Base-by-base conservation (phyloP, 92 coral and sea anemone species). In the Zoanthus solanderi region DNA sequence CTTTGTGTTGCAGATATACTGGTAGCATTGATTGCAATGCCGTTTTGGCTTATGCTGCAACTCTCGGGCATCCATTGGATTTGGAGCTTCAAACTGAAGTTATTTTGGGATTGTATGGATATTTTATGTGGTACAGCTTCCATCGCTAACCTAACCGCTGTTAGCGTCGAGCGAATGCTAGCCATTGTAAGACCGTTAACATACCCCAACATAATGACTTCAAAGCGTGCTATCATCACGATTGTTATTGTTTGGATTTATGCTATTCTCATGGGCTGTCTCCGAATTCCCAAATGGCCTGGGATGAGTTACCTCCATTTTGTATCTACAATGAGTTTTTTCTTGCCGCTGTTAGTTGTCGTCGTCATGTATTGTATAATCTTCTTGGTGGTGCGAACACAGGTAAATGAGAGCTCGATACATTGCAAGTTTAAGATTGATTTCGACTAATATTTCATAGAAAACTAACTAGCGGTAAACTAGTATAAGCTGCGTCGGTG, bases 1-100 rank as follows among this genome's bases (percentile, higher is more conserved):
- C 87, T 97, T 30, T 91, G 96, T 69, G 81, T 95, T 50, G 89
- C 98, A n/a, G 99, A 97, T 85, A 86, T 95, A 57, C 92, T 97
- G 11, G 94, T 95, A 23, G 98, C 98, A 0, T 73, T 71, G 63
- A 69, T 90, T 28, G 95, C 93, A 9, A 97, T 97, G 98, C 99
- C 99, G 5, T 88, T 97, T n/a, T 97, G 98, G 96, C 76, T 97
- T 0, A 83, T 88, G 42, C 37, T 92, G 13, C 98, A 95, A 75
- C 83, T 97, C 48, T 84, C 92, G 8, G 71, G 82, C 50, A 83
- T 91, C 42, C 4, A 45, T 0, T 93, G 98, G 98, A 85, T 75
- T 8, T 65, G 78, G 67, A 65, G 57, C 47, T 3, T 3, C 15
- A 46, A 37, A 16, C 79, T 93, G 60, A 91, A 89, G 79, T 6